phyloP scores from a whole-genome alignment of 2,113 vertebrate genomes.

The Xenus cinereus region DNA sequence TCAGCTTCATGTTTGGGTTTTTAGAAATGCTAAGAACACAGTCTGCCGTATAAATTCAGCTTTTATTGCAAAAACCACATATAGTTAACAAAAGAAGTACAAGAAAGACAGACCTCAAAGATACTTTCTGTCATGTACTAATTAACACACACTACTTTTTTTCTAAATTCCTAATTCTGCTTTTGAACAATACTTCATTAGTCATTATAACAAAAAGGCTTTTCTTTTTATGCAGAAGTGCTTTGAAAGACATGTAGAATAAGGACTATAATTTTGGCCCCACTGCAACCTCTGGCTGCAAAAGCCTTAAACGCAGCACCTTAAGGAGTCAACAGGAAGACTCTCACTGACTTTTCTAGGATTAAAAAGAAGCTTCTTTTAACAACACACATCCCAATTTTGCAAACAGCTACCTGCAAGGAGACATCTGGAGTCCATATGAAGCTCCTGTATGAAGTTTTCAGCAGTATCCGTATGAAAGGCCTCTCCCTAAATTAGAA shows the following conservation, averaged over 20 bases:
- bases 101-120: neutral
- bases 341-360: neutral
- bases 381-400: neutral
- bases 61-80: neutral
- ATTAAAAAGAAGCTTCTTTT: neutral
- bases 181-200: neutral
- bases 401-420: neutral
- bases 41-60: neutral
- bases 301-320: neutral
- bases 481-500: neutral
- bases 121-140: neutral
- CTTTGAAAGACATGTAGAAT: neutral
- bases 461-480: neutral
- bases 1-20: slow-evolving; percentile 12
- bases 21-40: neutral
- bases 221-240: neutral
- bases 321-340: neutral
- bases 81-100: neutral
- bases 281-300: neutral
- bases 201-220: neutral
- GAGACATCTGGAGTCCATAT: neutral
- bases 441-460: neutral
- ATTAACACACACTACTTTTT: neutral
- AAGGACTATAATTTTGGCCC: neutral
- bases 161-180: neutral